These are phyloP conservation scores for Stigmatopora nigra DNA, from an alignment of 2,113 vertebrate species.

Conservation along the genomic window DNA sequence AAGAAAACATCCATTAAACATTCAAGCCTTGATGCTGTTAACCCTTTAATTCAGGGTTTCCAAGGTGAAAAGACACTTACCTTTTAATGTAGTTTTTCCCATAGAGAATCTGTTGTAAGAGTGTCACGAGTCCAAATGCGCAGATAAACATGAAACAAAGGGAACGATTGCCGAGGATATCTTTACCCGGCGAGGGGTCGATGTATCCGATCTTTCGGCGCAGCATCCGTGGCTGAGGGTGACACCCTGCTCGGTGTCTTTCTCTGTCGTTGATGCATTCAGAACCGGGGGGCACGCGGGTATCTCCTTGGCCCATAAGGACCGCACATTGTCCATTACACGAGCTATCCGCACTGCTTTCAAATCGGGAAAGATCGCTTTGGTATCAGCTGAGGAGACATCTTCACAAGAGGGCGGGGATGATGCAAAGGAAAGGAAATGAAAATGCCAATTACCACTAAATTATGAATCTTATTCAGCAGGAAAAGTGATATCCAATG, in stretches of 20 bases:
- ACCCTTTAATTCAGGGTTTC: not conserved
- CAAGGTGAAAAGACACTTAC: conserved; percentile 65
- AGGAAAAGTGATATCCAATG: not conserved
- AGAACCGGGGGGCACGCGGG: conserved; percentile 46
- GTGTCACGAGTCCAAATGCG: conserved; percentile 93
- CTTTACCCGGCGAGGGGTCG: conserved; percentile 87
- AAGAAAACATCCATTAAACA: conserved; percentile 11
- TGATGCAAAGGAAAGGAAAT: not conserved
- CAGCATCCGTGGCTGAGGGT: conserved; percentile 61
- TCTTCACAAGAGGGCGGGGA: not conserved
- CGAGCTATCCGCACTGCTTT: not conserved
- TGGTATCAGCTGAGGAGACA: not conserved
- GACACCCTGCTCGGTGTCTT: conserved; percentile 54
- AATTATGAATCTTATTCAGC: not conserved
- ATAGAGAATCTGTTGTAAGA: conserved; percentile 95
- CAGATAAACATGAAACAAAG: conserved; percentile 98
- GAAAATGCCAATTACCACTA: not conserved
- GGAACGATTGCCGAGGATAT: conserved; percentile 90
- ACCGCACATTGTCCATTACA: conserved; percentile 50
- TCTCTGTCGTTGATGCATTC: conserved; percentile 59
- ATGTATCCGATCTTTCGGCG: conserved; percentile 83
- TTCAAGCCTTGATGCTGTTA: not conserved
- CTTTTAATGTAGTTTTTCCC: conserved; percentile 96
- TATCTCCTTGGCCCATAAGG: conserved; percentile 27
- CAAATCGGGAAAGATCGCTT: not conserved